These are phyloP conservation scores for Gibbula magus DNA, from an alignment of 2,888 invertebrate species.

Conservation along the genomic window DNA sequence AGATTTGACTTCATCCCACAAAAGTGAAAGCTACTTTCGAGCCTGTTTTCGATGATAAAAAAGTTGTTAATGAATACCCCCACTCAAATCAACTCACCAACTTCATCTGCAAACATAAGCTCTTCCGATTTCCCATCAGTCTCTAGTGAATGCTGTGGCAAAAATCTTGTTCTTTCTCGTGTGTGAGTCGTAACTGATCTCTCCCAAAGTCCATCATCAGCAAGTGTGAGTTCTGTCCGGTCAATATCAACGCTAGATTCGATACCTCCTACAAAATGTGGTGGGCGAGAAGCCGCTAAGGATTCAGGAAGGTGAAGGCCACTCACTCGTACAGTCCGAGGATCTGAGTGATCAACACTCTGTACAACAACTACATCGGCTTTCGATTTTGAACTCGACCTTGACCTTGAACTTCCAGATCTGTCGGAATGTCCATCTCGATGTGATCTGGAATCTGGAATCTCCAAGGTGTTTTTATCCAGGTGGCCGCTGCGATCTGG, in stretches of 20 bases:
- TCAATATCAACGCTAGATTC: constrained; percentile 4
- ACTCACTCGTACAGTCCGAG: neutral
- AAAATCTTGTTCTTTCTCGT: neutral
- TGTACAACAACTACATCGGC: neutral
- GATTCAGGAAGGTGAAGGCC: neutral
- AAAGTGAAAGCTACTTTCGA: too few relatives aligned
- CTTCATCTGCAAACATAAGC: neutral
- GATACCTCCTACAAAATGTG: neutral
- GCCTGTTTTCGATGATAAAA: too few relatives aligned
- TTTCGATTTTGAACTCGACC: constrained; percentile 6
- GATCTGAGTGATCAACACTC: neutral
- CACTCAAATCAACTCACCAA: neutral
- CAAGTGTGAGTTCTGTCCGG: neutral
- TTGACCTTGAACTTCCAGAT: neutral
- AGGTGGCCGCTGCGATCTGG: neutral
- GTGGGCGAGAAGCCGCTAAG: neutral
- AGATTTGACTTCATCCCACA: too few relatives aligned
- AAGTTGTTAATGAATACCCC: too few relatives aligned
- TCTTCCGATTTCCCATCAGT: neutral
- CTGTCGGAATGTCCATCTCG: neutral
- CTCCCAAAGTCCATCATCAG: constrained; percentile 24
- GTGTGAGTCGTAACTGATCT: neutral
- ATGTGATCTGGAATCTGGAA: too few relatives aligned
- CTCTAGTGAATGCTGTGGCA: constrained; percentile 7
- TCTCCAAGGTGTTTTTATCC: neutral